Conservation (phyloP, 2,797 vertebrate genomes). For the Anomalospiza imberbis region DNA sequence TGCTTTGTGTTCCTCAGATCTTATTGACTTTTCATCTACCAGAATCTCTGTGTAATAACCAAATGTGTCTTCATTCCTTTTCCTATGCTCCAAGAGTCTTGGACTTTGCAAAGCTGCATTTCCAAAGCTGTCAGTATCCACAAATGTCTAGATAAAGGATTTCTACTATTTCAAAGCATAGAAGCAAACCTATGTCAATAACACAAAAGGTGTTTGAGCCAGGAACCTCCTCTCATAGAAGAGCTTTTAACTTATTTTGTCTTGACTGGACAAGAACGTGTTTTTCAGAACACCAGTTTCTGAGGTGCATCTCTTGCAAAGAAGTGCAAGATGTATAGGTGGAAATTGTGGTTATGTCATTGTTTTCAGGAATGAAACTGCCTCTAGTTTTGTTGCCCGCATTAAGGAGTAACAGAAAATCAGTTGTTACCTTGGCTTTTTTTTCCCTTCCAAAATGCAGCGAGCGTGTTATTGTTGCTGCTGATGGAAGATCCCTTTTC, state of each 20-base stretch:
- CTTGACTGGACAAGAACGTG: fast-evolving
- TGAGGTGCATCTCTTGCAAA: neutral
- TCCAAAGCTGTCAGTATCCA: neutral
- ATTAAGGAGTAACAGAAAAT: neutral
- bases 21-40: neutral
- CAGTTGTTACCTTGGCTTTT: neutral
- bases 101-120: neutral
- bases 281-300: neutral
- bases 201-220: neutral
- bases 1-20: neutral
- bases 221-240: neutral
- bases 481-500: neutral
- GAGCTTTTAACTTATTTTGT: neutral
- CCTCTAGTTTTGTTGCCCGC: neutral
- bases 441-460: neutral
- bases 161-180: neutral
- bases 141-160: neutral
- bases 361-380: neutral
- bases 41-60: neutral
- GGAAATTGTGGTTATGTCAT: neutral
- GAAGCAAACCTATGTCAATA: neutral
- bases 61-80: neutral
- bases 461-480: neutral
- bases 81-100: neutral
- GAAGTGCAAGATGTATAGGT: neutral